Conservation (phyloP, 2,888 invertebrate species). For the Noctua comes region DNA sequence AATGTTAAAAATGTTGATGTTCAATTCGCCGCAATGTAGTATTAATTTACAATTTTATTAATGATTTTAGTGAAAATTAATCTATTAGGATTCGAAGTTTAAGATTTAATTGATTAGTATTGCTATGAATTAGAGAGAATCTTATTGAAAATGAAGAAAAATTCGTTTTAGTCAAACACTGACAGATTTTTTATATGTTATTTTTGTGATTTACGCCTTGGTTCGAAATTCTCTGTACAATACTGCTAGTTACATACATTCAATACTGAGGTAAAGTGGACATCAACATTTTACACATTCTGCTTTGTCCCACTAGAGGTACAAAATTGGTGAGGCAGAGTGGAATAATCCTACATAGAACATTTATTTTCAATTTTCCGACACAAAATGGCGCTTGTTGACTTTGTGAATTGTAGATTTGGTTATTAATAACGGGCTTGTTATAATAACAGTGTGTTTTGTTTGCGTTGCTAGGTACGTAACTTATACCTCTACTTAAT, state of each 20-base stretch:
- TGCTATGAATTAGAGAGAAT: not conserved
- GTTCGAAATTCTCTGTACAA: not conserved
- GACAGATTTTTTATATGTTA: not conserved
- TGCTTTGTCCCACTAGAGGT: not conserved
- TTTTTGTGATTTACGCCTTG: not conserved
- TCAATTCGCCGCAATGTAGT: not conserved
- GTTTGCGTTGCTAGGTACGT: conserved; percentile 21
- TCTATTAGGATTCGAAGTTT: not conserved
- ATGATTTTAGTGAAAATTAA: not conserved
- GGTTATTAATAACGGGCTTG: conserved; percentile 37
- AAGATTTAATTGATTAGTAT: not conserved
- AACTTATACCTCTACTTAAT: not conserved
- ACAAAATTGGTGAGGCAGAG: not conserved
- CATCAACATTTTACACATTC: not conserved
- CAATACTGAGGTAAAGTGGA: not conserved
- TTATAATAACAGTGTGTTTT: conserved; percentile 28
- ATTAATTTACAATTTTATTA: not conserved
- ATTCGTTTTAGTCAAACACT: not conserved
- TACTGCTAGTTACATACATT: not conserved
- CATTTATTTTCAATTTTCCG: conserved; percentile 57
- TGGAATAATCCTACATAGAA: not conserved
- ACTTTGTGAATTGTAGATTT: conserved; percentile 49
- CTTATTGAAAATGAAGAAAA: not conserved
- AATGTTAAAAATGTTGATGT: not conserved
- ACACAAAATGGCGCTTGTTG: conserved; percentile 51